Percentiles rank a stretch among this genome's conserved stretches.
These are phyloP conservation scores for Tinea trinotella DNA, from an alignment of 2,888 invertebrate genomes.

Conservation along the genomic window DNA sequence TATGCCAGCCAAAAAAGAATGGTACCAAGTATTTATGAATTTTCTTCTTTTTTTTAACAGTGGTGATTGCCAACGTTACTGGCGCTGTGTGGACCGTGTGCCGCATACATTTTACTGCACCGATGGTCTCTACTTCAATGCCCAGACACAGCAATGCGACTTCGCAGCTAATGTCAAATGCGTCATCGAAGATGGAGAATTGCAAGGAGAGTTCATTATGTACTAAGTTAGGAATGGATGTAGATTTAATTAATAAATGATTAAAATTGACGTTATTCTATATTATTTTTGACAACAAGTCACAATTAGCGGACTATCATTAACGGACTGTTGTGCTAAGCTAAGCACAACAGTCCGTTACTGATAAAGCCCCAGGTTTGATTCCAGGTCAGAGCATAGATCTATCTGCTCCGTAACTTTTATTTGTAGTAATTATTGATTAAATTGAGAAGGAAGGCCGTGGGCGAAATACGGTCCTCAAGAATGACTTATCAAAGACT, in stretches of 20 bases:
- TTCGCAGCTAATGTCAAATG: constrained; percentile 55
- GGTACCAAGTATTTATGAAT: too few relatives aligned
- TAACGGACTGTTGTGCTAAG: too few relatives aligned
- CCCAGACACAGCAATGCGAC: constrained; percentile 48
- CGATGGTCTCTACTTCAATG: constrained; percentile 59
- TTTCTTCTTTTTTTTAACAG: constrained; percentile 33
- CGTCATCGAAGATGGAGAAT: constrained; percentile 37
- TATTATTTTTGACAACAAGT: not conserved
- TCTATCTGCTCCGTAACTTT: too few relatives aligned
- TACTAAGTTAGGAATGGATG: constrained; percentile 28
- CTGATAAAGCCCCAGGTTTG: too few relatives aligned
- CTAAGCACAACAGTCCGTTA: too few relatives aligned
- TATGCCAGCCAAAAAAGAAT: too few relatives aligned
- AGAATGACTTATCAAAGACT: too few relatives aligned
- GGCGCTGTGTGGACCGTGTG: constrained; percentile 44
- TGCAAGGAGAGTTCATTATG: constrained; percentile 49
- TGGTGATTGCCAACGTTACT: constrained; percentile 57
- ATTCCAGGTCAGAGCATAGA: too few relatives aligned
- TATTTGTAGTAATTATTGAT: too few relatives aligned
- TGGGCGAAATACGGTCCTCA: too few relatives aligned
- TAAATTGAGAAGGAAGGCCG: too few relatives aligned
- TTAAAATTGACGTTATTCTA: not conserved
- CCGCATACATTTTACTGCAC: constrained; percentile 42
- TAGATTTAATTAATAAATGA: not conserved
- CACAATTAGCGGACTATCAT: too few relatives aligned